Evolutionary conservation across 1,140 invertebrate species (phyloP), one percentile per base, ranked within the genome.

Genomic region (Eulimnadia texana): DNA sequence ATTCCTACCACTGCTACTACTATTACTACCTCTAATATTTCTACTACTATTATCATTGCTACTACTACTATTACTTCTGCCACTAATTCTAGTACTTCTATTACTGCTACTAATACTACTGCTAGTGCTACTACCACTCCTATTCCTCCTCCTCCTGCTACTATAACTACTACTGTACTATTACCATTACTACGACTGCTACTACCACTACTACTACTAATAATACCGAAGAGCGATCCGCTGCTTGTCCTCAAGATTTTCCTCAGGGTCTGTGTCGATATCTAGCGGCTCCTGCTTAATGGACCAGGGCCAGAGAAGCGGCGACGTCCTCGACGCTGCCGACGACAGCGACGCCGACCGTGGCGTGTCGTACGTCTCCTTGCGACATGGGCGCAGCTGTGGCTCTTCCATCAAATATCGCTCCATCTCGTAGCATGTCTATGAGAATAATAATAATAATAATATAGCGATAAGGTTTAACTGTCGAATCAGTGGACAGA

Each of bases 341-440:
- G 33, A 6, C 33, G 33, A 42, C 6, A 6, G 6, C 33, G 16
- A 42, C 16, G 33, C 16, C 33, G 33, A 6, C 6, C 33, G 33
- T 16, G 33, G 33, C 33, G 33, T 42, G 33, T 42, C 33, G 33
- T 42, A 42, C 33, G 16, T 42, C 33, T 42, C 33, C 33, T 42
- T 6, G 33, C 33, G 33, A 42, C 33, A 42, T 16, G 33, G n/a
- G 33, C 33, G 33, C 33, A 28, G 51, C 49, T 62, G 59, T 27
- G 78, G 78, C 67, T 96, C 93, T 75, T 94, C 91, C 70, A 92
- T 92, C 68, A 97, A 81, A 78, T 93, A 96, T 64, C 88, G 81
- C 74, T 96, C 93, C 90, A 97, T 91, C 76, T 97, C 93, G 78
- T 96, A 91, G 74, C 92, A 94, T 72, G 92, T 95, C 93, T 96